Evolutionary conservation across 1,140 invertebrate species (phyloP).

Genomic region (Phymastichus coffea): DNA sequence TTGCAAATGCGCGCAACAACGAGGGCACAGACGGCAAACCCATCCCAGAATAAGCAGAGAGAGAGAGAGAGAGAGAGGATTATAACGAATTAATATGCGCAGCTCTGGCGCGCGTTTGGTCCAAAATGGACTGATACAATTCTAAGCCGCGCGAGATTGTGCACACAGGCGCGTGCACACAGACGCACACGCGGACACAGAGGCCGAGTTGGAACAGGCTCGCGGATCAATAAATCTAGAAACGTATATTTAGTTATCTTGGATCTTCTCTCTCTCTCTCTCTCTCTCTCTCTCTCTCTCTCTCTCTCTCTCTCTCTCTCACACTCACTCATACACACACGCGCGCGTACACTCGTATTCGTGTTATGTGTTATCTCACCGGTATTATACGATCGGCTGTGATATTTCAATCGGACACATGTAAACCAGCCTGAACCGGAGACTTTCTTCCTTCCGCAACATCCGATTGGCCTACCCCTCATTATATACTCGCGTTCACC

Average conservation of each 20-base stretch:
- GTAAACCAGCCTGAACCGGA: not conserved
- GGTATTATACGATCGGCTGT: conserved; percentile 42
- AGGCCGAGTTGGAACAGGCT: conserved; percentile 8
- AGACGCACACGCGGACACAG: too few species aligned
- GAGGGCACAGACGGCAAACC: too few species aligned
- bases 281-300: conserved; percentile 7
- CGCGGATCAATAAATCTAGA: conserved; percentile 31
- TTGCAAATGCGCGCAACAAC: too few species aligned
- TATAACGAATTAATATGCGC: conserved; percentile 15
- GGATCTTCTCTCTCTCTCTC: not conserved
- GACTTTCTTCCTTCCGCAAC: not conserved
- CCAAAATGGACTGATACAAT: conserved; percentile 14
- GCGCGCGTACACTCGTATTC: conserved; percentile 18
- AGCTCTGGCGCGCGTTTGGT: not conserved
- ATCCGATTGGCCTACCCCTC: not conserved
- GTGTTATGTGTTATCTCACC: conserved; percentile 43
- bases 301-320: conserved; percentile 2
- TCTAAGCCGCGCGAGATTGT: not conserved
- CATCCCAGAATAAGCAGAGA: conserved; percentile 7
- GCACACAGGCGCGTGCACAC: not conserved
- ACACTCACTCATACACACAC: too few species aligned
- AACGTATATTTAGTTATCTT: conserved; percentile 42
- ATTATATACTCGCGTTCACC: not conserved
- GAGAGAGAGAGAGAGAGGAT: too few species aligned
- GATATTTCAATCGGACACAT: conserved; percentile 43